These are phyloP conservation scores for Eospalax fontanierii DNA, from an alignment of 2,797 vertebrate species.

Conservation along the genomic window DNA sequence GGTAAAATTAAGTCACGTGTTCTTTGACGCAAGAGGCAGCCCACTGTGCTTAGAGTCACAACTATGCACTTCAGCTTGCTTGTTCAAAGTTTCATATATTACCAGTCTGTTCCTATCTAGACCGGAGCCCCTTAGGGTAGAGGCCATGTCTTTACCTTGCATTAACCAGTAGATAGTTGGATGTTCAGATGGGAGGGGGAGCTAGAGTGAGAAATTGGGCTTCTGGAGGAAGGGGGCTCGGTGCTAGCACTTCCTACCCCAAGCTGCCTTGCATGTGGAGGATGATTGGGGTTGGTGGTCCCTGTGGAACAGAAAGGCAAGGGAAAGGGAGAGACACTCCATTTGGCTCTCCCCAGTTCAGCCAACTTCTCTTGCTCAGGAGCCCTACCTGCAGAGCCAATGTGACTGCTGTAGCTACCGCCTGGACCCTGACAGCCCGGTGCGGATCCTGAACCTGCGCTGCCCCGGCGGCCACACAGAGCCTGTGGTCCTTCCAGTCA, in stretches of 20 bases:
- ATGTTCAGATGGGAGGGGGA: neutral
- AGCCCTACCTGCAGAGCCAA: slow-evolving; percentile 94
- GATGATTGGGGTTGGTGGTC: neutral
- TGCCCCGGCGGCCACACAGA: slow-evolving; percentile 91
- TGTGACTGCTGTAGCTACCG: slow-evolving; percentile 96
- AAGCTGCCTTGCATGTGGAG: neutral
- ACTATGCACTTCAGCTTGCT: neutral
- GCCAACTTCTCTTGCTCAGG: slow-evolving; percentile 85
- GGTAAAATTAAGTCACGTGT: neutral
- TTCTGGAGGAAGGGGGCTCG: neutral
- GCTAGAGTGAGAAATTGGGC: neutral
- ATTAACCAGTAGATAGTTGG: neutral
- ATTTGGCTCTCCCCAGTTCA: neutral
- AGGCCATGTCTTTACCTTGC: neutral
- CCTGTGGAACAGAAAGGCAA: neutral
- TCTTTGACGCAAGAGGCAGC: neutral
- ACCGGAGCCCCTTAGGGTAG: neutral
- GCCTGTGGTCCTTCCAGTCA: slow-evolving; percentile 93
- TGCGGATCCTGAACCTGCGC: slow-evolving; percentile 92
- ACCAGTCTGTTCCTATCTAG: neutral
- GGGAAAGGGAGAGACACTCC: neutral
- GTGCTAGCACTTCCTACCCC: neutral
- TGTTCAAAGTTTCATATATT: neutral
- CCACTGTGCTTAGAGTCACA: neutral
- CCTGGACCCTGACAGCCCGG: slow-evolving; percentile 92